Percentiles rank a stretch among this genome's conserved stretches.
These are phyloP conservation scores for Octopus sinensis DNA, from an alignment of 1,140 invertebrate genomes.

Conservation along the genomic window DNA sequence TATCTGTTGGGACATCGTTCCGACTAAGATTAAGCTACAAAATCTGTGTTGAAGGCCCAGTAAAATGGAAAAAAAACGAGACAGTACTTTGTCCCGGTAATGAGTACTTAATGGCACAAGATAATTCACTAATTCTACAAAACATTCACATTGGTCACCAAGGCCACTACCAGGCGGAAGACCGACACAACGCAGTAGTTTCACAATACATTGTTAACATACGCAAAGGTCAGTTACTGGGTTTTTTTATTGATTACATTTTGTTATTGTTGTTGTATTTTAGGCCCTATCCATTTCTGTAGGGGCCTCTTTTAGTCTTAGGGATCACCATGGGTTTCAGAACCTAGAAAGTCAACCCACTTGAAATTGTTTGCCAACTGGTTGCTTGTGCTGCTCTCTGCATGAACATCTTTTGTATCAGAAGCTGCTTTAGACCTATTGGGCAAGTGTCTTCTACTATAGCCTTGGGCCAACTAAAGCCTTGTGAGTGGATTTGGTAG, in stretches of 20 bases:
- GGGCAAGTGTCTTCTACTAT: too few relatives aligned
- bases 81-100: slow-evolving; percentile 19
- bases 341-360: neutral
- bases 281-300: neutral
- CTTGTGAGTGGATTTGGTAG: too few relatives aligned
- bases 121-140: slow-evolving; percentile 32
- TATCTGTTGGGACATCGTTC: slow-evolving; percentile 28
- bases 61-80: slow-evolving; percentile 32
- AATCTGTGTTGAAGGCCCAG: slow-evolving; percentile 30
- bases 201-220: slow-evolving; percentile 30
- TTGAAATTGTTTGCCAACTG: neutral
- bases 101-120: slow-evolving; percentile 32
- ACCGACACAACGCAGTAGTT: slow-evolving; percentile 26
- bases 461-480: too few relatives aligned
- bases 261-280: neutral
- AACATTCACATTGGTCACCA: slow-evolving; percentile 26
- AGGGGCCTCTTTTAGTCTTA: neutral
- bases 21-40: slow-evolving; percentile 29
- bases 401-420: neutral
- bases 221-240: slow-evolving; percentile 30
- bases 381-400: neutral
- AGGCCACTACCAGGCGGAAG: slow-evolving; percentile 27
- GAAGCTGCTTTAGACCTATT: neutral
- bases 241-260: neutral
- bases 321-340: neutral